These are phyloP conservation scores for Spodoptera litura DNA, from an alignment of 1,140 invertebrate species.

Conservation along the genomic window DNA sequence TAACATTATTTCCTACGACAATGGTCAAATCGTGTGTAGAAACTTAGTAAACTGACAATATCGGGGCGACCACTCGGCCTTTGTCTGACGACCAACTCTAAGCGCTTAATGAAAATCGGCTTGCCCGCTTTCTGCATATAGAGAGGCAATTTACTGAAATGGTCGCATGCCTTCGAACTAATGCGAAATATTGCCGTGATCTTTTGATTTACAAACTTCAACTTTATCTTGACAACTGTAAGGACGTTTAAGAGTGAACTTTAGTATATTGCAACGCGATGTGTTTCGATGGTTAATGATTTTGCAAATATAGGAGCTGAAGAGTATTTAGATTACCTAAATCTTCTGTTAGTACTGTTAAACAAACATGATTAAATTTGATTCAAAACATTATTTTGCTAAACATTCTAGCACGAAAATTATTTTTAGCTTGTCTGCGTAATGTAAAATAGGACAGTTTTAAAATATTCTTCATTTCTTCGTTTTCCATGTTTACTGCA, in stretches of 20 bases:
- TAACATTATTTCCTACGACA: too few relatives aligned
- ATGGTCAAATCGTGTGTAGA: slow-evolving; percentile 13
- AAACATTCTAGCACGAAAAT: too few relatives aligned
- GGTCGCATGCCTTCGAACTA: slow-evolving; percentile 72
- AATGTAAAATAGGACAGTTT: too few relatives aligned
- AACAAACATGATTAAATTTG: slow-evolving; percentile 53
- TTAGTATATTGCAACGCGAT: slow-evolving; percentile 52
- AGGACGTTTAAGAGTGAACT: slow-evolving; percentile 26
- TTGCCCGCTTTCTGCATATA: slow-evolving; percentile 80
- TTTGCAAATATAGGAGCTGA: slow-evolving; percentile 74
- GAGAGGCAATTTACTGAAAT: slow-evolving; percentile 80
- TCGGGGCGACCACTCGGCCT: slow-evolving; percentile 58
- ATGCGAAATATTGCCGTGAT: slow-evolving; percentile 72
- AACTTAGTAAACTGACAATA: slow-evolving; percentile 24
- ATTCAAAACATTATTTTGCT: slow-evolving; percentile 21
- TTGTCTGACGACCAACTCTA: slow-evolving; percentile 63
- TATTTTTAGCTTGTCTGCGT: too few relatives aligned
- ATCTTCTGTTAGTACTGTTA: slow-evolving; percentile 71
- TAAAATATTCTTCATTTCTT: too few relatives aligned
- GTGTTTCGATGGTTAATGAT: slow-evolving; percentile 72
- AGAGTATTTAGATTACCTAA: slow-evolving; percentile 64
- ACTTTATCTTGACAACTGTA: slow-evolving; percentile 52
- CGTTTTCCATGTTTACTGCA: too few relatives aligned
- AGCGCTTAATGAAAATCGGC: slow-evolving; percentile 81
- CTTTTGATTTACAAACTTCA: slow-evolving; percentile 42